Evolutionary conservation across 1,140 invertebrate species (phyloP), one percentile per base, ranked within the genome.

Genomic region (Acarapis woodi): DNA sequence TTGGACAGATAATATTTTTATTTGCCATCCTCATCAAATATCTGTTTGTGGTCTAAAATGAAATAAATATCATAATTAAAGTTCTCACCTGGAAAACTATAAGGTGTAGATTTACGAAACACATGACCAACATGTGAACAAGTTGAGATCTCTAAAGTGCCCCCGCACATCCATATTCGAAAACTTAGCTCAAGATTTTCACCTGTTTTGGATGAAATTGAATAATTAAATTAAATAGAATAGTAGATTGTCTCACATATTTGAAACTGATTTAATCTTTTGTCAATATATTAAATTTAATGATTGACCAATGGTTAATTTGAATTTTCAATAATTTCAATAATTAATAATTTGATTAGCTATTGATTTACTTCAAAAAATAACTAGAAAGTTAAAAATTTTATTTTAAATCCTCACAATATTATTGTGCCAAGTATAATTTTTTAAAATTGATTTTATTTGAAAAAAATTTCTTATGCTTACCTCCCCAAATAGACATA

Each of bases 401-500:
- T 18, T 39, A 28, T 24, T 36, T 9, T 24, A 19, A 41, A 39
- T 24, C 12, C n/a, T n/a, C n/a, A n/a, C n/a, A n/a, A n/a, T 5
- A 41, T 34, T 40, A 12, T 15, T 16, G 29, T 39, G 8, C 35
- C 23, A 25, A 40, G 14, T 4, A 12, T 37, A 30, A 39, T 38
- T 24, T 26, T 44, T 14, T 8, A 25, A 32, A 29, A 58, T 62
- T 69, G 69, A 94, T 87, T 67, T 87, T 66, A 57, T 96, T 96
- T 43, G 83, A 90, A n/a, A n/a, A n/a, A 76, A 97, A 90, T 63
- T 99, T 90, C 24, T 97, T 64, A 62, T 97, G 97, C 59, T 97
- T 88, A 39, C 87, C 90, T 22, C 88, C 90, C 90, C 88, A 97
- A 46, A 97, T 94, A 53, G 96, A 85, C 88, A 97, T 96, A 46